phyloP scores from a whole-genome alignment of 2,113 vertebrate species.

The Forbesichthys agassizii region DNA sequence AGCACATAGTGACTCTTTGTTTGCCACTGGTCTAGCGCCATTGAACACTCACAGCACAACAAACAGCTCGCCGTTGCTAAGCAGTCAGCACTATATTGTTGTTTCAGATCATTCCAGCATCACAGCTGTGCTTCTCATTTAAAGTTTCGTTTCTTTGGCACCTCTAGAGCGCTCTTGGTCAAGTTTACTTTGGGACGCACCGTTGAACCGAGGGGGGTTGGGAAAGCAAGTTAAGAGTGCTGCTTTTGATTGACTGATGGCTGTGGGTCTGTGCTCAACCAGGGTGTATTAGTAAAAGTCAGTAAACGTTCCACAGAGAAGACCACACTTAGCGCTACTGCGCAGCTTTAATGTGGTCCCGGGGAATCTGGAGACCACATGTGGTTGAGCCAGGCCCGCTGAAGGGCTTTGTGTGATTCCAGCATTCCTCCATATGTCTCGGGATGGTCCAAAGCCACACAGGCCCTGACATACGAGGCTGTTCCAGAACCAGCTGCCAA shows the following conservation, averaged over 20 bases:
- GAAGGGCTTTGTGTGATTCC: slow-evolving; percentile 70
- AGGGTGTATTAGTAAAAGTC: slow-evolving; percentile 43
- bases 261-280: slow-evolving; percentile 39
- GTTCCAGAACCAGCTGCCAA: slow-evolving; percentile 67
- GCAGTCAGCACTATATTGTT: slow-evolving; percentile 39
- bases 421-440: slow-evolving; percentile 68
- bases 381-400: slow-evolving; percentile 61
- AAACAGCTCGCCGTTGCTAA: slow-evolving; percentile 38
- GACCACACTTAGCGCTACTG: slow-evolving; percentile 70
- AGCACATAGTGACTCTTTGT: too few relatives aligned
- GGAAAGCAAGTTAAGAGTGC: slow-evolving; percentile 40
- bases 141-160: slow-evolving; percentile 60
- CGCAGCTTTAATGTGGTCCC: slow-evolving; percentile 69
- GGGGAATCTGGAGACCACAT: slow-evolving; percentile 62
- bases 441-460: slow-evolving; percentile 70
- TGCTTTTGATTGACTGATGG: slow-evolving; percentile 64
- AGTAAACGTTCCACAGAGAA: slow-evolving; percentile 63
- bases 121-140: slow-evolving; percentile 69
- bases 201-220: slow-evolving; percentile 6
- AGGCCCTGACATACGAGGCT: slow-evolving; percentile 55
- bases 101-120: slow-evolving; percentile 61
- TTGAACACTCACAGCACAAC: slow-evolving; percentile 47
- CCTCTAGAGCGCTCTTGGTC: slow-evolving; percentile 44
- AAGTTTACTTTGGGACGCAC: slow-evolving; percentile 54
- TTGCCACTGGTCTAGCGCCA: too few relatives aligned